Conservation (phyloP, 2,797 vertebrate genomes). For the Cyclopterus lumpus region DNA sequence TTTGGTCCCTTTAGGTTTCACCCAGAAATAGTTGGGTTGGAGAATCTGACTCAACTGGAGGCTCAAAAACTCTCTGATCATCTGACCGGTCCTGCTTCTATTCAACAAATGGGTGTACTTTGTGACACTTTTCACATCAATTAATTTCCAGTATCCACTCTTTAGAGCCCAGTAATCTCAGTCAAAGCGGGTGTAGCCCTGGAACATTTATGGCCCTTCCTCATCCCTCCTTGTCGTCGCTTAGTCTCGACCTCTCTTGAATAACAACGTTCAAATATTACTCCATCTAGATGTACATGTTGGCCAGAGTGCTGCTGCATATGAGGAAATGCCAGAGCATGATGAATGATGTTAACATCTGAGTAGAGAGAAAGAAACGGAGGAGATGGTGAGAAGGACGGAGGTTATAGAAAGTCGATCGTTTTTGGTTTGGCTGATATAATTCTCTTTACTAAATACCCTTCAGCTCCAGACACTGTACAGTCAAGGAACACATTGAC, state of each 20-base stretch:
- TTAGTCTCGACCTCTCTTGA: background rate
- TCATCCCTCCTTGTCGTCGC: background rate
- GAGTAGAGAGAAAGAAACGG: background rate
- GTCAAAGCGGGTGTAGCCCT: no score
- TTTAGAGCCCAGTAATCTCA: background rate
- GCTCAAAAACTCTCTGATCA: background rate
- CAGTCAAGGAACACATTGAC: background rate
- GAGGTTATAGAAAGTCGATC: background rate
- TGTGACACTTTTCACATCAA: background rate
- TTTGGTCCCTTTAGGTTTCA: background rate
- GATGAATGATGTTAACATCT: background rate
- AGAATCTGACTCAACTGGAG: constrained; percentile 9
- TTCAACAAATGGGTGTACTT: background rate
- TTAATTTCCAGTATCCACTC: background rate
- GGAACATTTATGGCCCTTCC: background rate
- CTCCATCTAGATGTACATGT: background rate
- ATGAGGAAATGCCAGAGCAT: background rate
- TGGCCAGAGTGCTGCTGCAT: background rate
- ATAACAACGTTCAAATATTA: background rate
- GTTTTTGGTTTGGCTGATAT: background rate
- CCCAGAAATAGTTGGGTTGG: background rate
- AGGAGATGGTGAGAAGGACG: background rate
- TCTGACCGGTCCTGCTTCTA: background rate
- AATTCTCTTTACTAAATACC: background rate
- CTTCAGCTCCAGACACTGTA: no score